A percentile compares a stretch with the other conserved stretches of the same genome.
Conservation (phyloP, 1,140 invertebrate species). For the Drosophila hydei region DNA sequence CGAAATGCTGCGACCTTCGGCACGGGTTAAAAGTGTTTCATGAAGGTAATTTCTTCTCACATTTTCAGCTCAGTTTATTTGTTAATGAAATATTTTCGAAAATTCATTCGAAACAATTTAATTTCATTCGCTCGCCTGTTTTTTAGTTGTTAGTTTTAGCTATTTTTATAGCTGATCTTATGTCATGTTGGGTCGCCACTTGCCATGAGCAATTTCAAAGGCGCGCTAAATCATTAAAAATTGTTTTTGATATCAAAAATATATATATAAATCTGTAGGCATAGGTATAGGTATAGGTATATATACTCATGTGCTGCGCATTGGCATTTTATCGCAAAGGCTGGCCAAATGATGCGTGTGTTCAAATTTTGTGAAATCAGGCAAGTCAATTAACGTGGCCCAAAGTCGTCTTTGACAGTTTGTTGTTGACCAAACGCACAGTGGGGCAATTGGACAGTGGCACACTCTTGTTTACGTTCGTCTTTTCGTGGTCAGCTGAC, state of each 20-base stretch:
- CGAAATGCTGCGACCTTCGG: constrained; percentile 10
- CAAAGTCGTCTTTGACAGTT: constrained; percentile 64
- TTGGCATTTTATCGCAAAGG: constrained; percentile 53
- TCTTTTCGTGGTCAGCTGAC: constrained; percentile 53
- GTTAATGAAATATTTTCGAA: constrained; percentile 53
- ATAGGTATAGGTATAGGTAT: not conserved
- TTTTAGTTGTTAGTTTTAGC: constrained; percentile 36
- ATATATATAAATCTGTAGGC: constrained; percentile 13
- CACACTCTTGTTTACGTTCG: constrained; percentile 19
- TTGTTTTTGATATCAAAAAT: constrained; percentile 54
- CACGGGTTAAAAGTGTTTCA: not conserved
- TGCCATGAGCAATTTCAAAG: constrained; percentile 52
- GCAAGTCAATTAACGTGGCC: constrained; percentile 48
- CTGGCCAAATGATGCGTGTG: constrained; percentile 56
- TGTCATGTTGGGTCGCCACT: constrained; percentile 14
- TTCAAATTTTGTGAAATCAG: constrained; percentile 62
- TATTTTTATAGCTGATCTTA: constrained; percentile 70
- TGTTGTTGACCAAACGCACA: constrained; percentile 48
- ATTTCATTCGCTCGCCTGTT: constrained; percentile 10
- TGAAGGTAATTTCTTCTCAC: constrained; percentile 7
- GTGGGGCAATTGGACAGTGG: constrained; percentile 23
- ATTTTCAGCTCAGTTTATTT: constrained; percentile 63
- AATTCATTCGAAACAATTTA: constrained; percentile 24
- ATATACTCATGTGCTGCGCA: not conserved
- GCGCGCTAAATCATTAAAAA: constrained; percentile 60